phyloP scores from a whole-genome alignment of 2,888 invertebrate species.

The Gastrophysa polygoni region DNA sequence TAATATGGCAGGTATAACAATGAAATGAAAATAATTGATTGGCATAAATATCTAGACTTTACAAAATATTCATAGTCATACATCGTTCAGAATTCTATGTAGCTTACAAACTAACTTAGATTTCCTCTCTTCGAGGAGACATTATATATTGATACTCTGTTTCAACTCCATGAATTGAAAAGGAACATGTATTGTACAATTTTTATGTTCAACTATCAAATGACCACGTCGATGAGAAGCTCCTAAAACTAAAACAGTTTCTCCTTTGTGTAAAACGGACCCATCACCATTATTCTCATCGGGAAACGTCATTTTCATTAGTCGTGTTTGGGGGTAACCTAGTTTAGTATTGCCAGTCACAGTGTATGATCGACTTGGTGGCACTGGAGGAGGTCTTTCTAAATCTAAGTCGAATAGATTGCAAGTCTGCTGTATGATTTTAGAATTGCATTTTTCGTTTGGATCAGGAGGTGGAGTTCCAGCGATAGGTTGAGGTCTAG shows the following conservation, averaged over 20 bases:
- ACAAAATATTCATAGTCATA: too few species aligned
- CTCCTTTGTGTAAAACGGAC: slow-evolving; percentile 76
- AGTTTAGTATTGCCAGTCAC: slow-evolving; percentile 89
- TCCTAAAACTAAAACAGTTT: slow-evolving; percentile 85
- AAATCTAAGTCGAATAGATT: slow-evolving; percentile 88
- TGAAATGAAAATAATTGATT: too few species aligned
- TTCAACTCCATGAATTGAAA: slow-evolving; percentile 82
- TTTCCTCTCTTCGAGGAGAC: too few species aligned
- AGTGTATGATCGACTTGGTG: slow-evolving; percentile 88
- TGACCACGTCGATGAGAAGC: slow-evolving; percentile 86
- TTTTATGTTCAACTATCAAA: slow-evolving; percentile 82
- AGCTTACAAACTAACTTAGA: too few species aligned
- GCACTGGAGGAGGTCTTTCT: slow-evolving; percentile 91
- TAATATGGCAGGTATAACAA: too few species aligned
- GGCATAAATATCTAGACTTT: too few species aligned
- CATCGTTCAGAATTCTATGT: too few species aligned
- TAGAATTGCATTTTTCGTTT: slow-evolving; percentile 84
- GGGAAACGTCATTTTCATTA: slow-evolving; percentile 89
- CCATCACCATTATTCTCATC: slow-evolving; percentile 63
- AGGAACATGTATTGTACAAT: slow-evolving; percentile 74
- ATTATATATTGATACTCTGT: slow-evolving; percentile 58
- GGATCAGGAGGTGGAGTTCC: slow-evolving; percentile 86
- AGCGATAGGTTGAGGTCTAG: slow-evolving; percentile 87
- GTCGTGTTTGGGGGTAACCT: slow-evolving; percentile 89
- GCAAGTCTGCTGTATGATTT: slow-evolving; percentile 89